Conservation (phyloP, 2,113 vertebrate species). For the human region DNA sequence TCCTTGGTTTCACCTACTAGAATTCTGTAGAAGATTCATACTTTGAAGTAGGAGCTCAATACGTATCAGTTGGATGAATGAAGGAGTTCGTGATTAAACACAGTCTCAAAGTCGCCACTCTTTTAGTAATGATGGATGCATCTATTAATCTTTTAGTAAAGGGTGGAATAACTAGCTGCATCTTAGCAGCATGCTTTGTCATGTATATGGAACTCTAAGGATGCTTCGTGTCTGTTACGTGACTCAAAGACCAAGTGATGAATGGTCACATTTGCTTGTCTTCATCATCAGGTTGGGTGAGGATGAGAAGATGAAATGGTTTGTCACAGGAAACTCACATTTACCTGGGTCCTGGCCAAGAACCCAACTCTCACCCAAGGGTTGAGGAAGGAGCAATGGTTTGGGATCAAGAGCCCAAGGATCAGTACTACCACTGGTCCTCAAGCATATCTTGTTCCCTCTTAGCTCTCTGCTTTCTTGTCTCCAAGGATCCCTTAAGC, state of each 20-base stretch:
- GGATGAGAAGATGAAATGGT: neutral
- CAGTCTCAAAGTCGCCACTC: neutral
- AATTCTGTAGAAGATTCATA: neutral
- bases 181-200: neutral
- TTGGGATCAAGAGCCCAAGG: neutral
- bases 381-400: neutral
- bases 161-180: neutral
- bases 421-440: neutral
- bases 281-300: neutral
- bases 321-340: neutral
- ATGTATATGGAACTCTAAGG: neutral
- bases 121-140: neutral
- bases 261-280: neutral
- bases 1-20: neutral
- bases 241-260: neutral
- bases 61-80: neutral
- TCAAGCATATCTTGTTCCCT: neutral
- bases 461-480: neutral
- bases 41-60: neutral
- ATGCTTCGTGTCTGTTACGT: neutral
- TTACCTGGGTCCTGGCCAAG: neutral
- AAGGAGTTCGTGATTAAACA: neutral
- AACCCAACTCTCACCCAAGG: neutral
- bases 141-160: neutral
- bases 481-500: neutral